Evolutionary conservation across 2,113 vertebrate genomes (phyloP).

Genomic region (Electrona antarctica): DNA sequence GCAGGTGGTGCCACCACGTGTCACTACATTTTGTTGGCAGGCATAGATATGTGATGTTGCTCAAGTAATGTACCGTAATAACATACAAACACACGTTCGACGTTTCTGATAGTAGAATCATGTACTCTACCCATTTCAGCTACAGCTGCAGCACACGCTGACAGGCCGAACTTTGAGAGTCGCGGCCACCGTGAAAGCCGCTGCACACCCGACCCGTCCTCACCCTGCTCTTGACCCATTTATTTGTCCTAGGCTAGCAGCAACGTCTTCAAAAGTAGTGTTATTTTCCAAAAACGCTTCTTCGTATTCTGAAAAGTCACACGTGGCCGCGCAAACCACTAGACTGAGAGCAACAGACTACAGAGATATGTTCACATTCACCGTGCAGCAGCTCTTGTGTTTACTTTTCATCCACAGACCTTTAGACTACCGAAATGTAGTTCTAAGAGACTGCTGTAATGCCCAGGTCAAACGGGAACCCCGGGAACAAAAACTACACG

Average conservation of each 20-base stretch:
- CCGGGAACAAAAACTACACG: slow-evolving; percentile 13
- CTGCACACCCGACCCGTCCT: slow-evolving; percentile 31
- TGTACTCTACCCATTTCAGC: slow-evolving; percentile 83
- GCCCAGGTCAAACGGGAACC: too few relatives aligned
- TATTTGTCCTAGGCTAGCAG: not conserved
- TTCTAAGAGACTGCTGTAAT: not conserved
- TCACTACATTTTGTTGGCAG: too few relatives aligned
- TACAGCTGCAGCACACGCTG: slow-evolving; percentile 83
- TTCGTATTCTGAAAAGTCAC: too few relatives aligned
- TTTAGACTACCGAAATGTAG: slow-evolving; percentile 21
- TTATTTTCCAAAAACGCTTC: too few relatives aligned
- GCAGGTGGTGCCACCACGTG: too few relatives aligned
- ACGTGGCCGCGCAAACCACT: too few relatives aligned
- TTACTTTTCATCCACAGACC: slow-evolving; percentile 4
- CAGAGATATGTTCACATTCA: too few relatives aligned
- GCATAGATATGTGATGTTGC: too few relatives aligned
- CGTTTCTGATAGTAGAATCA: too few relatives aligned
- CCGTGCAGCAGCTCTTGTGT: not conserved
- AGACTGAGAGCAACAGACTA: not conserved
- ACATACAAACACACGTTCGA: too few relatives aligned
- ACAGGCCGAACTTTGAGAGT: slow-evolving; percentile 83
- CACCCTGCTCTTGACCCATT: slow-evolving; percentile 55
- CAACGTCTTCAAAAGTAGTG: too few relatives aligned
- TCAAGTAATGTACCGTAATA: too few relatives aligned
- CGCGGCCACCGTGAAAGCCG: slow-evolving; percentile 79